These are phyloP conservation scores for Notospermus geniculatus DNA, from an alignment of 1,140 invertebrate genomes.

Conservation along the genomic window DNA sequence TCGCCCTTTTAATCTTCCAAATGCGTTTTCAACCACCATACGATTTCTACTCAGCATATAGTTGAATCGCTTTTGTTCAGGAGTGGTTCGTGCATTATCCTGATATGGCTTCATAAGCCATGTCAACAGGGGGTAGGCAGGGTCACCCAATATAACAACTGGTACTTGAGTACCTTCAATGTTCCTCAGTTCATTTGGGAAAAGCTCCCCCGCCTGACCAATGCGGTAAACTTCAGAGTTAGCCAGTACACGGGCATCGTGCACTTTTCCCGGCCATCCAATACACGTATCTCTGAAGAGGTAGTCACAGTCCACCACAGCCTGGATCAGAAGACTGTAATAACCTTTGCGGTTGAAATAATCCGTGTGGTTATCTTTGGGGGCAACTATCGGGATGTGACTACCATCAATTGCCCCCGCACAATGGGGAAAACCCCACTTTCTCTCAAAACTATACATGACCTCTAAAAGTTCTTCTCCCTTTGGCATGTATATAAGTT, in stretches of 20 bases:
- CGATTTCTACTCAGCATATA: slow-evolving; percentile 12
- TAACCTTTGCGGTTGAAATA: slow-evolving; percentile 48
- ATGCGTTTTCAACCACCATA: slow-evolving; percentile 20
- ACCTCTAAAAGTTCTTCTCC: too few relatives aligned
- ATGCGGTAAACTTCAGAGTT: slow-evolving; percentile 17
- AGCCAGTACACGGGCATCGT: slow-evolving; percentile 20
- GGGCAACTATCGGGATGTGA: slow-evolving; percentile 55
- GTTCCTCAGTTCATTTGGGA: slow-evolving; percentile 6
- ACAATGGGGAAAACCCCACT: too few relatives aligned
- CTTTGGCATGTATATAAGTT: too few relatives aligned
- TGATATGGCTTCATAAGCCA: slow-evolving; percentile 19
- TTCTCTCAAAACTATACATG: too few relatives aligned
- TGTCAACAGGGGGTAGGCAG: slow-evolving; percentile 14
- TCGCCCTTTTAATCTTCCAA: too few relatives aligned
- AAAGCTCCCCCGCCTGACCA: slow-evolving; percentile 9
- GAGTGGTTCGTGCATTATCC: slow-evolving; percentile 10
- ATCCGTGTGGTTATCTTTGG: too few relatives aligned
- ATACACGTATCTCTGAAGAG: slow-evolving; percentile 18
- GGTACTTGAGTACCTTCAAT: slow-evolving; percentile 9
- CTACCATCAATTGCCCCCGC: too few relatives aligned
- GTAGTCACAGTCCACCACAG: slow-evolving; percentile 16
- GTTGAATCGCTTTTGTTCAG: slow-evolving; percentile 12
- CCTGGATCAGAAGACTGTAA: slow-evolving; percentile 60
- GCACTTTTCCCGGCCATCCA: slow-evolving; percentile 19
- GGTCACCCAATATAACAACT: slow-evolving; percentile 13